These are phyloP conservation scores for Garra rufa DNA, from an alignment of 2,113 vertebrate genomes.

Conservation along the genomic window DNA sequence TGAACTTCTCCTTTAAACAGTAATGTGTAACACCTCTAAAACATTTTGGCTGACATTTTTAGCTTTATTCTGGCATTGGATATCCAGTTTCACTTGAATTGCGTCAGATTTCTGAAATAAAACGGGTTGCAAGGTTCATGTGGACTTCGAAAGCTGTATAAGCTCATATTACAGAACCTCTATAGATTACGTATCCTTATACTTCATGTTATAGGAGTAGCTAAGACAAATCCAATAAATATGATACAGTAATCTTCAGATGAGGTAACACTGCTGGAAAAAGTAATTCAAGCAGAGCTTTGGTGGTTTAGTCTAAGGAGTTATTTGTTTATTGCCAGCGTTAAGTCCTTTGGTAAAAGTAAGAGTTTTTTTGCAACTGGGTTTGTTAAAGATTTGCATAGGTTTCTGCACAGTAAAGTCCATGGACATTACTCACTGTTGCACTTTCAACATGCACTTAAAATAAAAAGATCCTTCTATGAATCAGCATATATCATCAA, in stretches of 20 bases:
- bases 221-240: slow-evolving; percentile 28
- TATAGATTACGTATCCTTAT: slow-evolving; percentile 30
- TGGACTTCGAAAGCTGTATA: slow-evolving; percentile 7
- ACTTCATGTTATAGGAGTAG: slow-evolving; percentile 25
- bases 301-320: background rate
- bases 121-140: background rate
- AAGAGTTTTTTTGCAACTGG: no score
- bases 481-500: background rate
- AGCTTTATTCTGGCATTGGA: background rate
- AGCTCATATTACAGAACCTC: slow-evolving; percentile 6
- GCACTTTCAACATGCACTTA: background rate
- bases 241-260: background rate
- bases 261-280: background rate
- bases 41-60: background rate
- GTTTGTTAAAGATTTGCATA: background rate
- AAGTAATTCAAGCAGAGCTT: background rate
- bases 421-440: background rate
- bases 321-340: background rate
- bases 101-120: background rate
- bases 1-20: no score
- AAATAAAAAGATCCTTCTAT: background rate
- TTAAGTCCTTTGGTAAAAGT: background rate
- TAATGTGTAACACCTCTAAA: background rate
- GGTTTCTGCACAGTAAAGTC: background rate
- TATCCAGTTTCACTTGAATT: slow-evolving; percentile 1